Evolutionary conservation across 2,797 vertebrate species (phyloP), one percentile per base, ranked within the genome.

Genomic region (Trematomus bernacchii): DNA sequence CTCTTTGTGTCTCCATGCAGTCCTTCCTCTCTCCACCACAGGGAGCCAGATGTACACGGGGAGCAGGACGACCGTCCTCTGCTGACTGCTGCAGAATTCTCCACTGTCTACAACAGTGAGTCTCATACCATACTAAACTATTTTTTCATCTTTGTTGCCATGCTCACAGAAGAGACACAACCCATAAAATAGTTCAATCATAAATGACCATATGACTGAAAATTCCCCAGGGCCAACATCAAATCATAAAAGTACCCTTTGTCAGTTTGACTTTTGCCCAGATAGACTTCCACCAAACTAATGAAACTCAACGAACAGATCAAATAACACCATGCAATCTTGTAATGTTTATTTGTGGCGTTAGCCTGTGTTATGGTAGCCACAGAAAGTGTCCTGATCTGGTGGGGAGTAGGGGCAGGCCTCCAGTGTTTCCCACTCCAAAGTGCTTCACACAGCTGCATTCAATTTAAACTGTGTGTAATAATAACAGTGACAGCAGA

Each of bases 41-140:
- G 44, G 77, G 86, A 50, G 79, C 71, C 84, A 71, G 83, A 83
- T 7, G 55, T 66, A 1, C 53, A 30, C 65, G 54, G 60, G 11
- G 16, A 85, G n/a, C 79, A 77, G 66, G 83, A 77, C 8, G 27
- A 59, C 1, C 61, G n/a, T n/a, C 23, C 14, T 21, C 50, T 10
- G 47, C 14, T n/a, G 63, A 63, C 33, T 3, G 11, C 72, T 40
- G 85, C 61, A 40, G 82, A 80, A 16, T 65, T 80, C 27, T 79
- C 77, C 18, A 13, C 76, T 53, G 67, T 75, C 73, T 87, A 54
- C 73, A 59, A 66, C 86, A 57, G 93, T 94, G 76, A 91, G 93
- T 84, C 61, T 30, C 13, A 52, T 2, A 13, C 6, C 43, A 14
- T 50, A 60, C 10, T 51, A 13, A 58, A 54, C 8, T 15, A 16